Conservation (phyloP, 2,888 invertebrate species). For the Mechanitis mazaeus region DNA sequence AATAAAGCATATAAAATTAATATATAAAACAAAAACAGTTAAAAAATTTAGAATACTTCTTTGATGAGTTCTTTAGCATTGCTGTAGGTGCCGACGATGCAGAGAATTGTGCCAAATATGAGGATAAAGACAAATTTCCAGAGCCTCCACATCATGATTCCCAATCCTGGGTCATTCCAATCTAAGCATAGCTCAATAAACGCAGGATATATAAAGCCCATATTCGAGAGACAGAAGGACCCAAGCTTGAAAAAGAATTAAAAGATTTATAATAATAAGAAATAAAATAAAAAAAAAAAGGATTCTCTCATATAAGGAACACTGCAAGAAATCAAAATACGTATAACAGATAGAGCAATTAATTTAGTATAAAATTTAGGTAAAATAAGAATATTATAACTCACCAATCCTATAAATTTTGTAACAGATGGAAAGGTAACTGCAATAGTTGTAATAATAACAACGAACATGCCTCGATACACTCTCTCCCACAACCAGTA, state of each 20-base stretch:
- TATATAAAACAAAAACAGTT: neutral
- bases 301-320: too few species aligned
- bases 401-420: constrained; percentile 46
- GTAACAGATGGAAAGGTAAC: constrained; percentile 41
- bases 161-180: constrained; percentile 47
- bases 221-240: constrained; percentile 42
- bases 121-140: constrained; percentile 34
- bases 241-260: constrained; percentile 39
- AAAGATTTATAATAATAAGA: too few species aligned
- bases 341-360: too few species aligned
- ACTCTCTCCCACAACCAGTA: constrained; percentile 51
- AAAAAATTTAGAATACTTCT: constrained; percentile 28
- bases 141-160: constrained; percentile 41
- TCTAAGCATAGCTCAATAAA: constrained; percentile 44
- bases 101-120: constrained; percentile 33
- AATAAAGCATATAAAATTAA: neutral
- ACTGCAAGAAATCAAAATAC: neutral
- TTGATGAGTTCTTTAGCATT: constrained; percentile 33
- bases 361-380: too few species aligned
- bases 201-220: constrained; percentile 49
- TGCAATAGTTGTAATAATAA: constrained; percentile 35
- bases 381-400: constrained; percentile 17
- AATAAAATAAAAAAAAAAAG: too few species aligned
- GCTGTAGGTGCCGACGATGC: constrained; percentile 36
- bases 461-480: constrained; percentile 38